phyloP scores from a whole-genome alignment of 1,140 invertebrate species.

The Phortica variegata region DNA sequence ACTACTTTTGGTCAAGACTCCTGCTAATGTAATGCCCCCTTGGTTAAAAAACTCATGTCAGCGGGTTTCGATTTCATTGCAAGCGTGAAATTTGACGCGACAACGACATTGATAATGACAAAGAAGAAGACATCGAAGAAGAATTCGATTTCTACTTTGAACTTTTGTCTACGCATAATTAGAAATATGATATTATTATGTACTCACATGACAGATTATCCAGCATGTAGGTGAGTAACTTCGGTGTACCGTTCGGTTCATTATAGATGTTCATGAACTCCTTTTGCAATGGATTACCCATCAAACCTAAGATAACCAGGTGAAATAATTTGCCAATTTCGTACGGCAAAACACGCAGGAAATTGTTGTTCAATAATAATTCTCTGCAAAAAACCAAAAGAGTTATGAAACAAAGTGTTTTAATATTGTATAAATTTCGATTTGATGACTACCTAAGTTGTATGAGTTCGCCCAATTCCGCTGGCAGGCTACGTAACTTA shows the following conservation, averaged over 20 bases:
- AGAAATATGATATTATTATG: no score
- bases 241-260: conserved; percentile 90
- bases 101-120: no score
- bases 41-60: no score
- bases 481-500: conserved; percentile 88
- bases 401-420: not conserved
- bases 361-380: conserved; percentile 91
- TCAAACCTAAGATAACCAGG: conserved; percentile 84
- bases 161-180: no score
- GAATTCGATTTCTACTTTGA: no score
- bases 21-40: no score
- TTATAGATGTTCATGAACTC: conserved; percentile 90
- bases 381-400: conserved; percentile 68
- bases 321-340: conserved; percentile 98
- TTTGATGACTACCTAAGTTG: conserved; percentile 70
- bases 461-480: conserved; percentile 94
- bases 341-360: conserved; percentile 88
- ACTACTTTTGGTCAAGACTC: no score
- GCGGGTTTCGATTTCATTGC: no score
- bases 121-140: no score
- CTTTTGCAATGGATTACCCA: conserved; percentile 91
- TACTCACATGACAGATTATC: conserved; percentile 89
- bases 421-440: not conserved
- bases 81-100: no score
- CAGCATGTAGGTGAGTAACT: conserved; percentile 90